phyloP scores from a whole-genome alignment of 2,113 vertebrate species.

The Rallus limicola region DNA sequence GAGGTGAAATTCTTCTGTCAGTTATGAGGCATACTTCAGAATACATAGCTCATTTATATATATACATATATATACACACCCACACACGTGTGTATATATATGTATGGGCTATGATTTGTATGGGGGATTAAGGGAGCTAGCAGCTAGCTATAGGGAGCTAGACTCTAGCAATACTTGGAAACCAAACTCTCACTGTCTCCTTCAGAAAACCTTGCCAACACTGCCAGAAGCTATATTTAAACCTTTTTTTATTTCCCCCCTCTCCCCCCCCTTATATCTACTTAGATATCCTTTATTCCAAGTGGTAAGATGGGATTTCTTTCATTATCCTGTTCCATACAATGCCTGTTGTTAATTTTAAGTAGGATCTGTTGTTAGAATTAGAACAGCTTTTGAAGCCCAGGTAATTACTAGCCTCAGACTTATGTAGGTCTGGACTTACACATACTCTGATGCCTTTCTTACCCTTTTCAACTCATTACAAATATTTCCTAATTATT shows the following conservation, averaged over 20 bases:
- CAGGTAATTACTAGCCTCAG: constrained; percentile 50
- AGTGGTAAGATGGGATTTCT: neutral
- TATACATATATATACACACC: too few relatives aligned
- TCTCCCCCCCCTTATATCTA: neutral
- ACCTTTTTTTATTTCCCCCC: accelerated
- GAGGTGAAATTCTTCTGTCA: neutral
- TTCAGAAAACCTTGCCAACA: constrained; percentile 37
- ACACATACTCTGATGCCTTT: neutral
- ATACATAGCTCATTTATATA: too few relatives aligned
- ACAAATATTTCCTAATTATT: constrained; percentile 62
- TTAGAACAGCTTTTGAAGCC: constrained; percentile 44
- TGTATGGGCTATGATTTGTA: neutral
- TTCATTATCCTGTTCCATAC: constrained; percentile 23
- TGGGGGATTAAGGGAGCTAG: neutral
- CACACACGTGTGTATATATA: too few relatives aligned
- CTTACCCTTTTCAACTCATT: constrained; percentile 50
- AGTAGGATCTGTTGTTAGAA: constrained; percentile 20
- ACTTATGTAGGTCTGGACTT: constrained; percentile 20
- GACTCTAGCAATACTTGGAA: neutral
- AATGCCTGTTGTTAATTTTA: constrained; percentile 21
- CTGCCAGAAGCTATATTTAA: constrained; percentile 39
- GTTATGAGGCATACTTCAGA: neutral
- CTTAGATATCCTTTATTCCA: constrained; percentile 9
- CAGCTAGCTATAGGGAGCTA: neutral
- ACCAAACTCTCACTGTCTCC: neutral